These are phyloP conservation scores for Glossophaga mutica DNA, from an alignment of 2,797 vertebrate genomes.

Conservation along the genomic window DNA sequence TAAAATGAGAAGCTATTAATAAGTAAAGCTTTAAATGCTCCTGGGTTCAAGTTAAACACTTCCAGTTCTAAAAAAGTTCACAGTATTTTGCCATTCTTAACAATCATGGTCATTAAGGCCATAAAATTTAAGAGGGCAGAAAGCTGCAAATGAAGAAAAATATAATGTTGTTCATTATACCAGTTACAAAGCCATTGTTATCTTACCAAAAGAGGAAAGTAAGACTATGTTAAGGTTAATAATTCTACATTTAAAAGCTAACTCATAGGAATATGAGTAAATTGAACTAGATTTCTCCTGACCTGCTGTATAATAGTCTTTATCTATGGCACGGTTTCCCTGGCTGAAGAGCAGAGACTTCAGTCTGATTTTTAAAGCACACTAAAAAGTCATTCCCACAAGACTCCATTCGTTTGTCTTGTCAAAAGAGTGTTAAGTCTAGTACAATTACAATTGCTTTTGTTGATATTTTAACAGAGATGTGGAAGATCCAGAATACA, in stretches of 20 bases:
- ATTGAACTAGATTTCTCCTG: neutral
- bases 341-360: slow-evolving; percentile 1
- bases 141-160: neutral
- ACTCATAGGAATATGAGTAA: neutral
- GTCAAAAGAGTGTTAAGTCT: neutral
- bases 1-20: slow-evolving; percentile 83
- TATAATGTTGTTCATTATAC: neutral
- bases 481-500: slow-evolving; percentile 98
- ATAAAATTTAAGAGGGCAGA: neutral
- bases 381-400: neutral
- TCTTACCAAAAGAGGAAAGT: neutral
- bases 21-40: slow-evolving; percentile 84
- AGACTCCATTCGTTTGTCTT: neutral
- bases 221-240: neutral
- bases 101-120: neutral
- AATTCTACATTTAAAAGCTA: neutral
- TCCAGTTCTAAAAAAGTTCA: slow-evolving; percentile 75
- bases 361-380: neutral
- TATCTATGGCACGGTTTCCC: neutral
- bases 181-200: neutral
- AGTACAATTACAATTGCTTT: slow-evolving; percentile 31
- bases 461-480: slow-evolving; percentile 85
- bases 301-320: neutral
- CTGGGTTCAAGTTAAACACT: slow-evolving; percentile 78
- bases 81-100: neutral